phyloP scores from a whole-genome alignment of 2,797 vertebrate species.

The Helarctos malayanus region DNA sequence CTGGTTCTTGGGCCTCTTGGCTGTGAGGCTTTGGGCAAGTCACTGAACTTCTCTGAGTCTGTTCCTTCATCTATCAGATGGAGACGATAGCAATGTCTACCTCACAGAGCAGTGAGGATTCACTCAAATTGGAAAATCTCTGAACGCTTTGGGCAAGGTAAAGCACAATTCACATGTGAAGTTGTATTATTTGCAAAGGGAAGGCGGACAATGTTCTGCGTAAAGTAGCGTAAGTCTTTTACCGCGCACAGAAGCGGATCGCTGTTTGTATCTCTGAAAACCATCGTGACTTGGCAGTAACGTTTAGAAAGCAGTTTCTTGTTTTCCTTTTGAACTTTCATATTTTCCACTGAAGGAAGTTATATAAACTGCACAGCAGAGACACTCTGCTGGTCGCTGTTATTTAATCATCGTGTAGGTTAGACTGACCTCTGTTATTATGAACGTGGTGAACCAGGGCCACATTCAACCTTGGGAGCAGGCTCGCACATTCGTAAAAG shows the following conservation, averaged over 20 bases:
- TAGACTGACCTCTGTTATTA: neutral
- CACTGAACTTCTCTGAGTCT: neutral
- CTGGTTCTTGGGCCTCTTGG: neutral
- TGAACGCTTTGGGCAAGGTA: neutral
- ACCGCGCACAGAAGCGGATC: neutral
- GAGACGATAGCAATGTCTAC: neutral
- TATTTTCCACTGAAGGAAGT: conserved; percentile 9
- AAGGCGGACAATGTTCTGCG: neutral
- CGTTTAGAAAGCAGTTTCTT: conserved; percentile 7
- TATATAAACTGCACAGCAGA: neutral
- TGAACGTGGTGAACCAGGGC: neutral
- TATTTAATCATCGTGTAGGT: conserved; percentile 1
- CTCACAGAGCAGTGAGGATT: neutral
- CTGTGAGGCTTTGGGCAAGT: neutral
- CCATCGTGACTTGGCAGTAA: neutral
- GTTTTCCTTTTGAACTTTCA: neutral
- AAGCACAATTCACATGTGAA: neutral
- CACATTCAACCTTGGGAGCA: conserved; percentile 50
- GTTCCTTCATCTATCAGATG: neutral
- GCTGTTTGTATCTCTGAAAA: conserved; percentile 5
- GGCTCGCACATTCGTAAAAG: neutral
- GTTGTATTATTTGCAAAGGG: conserved; percentile 1
- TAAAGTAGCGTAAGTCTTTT: neutral
- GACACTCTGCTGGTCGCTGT: neutral
- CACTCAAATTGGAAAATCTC: neutral